Percentiles rank a stretch among this genome's conserved stretches.
Conservation (phyloP, 2,113 vertebrate species). For the Megaceryle maxima region DNA sequence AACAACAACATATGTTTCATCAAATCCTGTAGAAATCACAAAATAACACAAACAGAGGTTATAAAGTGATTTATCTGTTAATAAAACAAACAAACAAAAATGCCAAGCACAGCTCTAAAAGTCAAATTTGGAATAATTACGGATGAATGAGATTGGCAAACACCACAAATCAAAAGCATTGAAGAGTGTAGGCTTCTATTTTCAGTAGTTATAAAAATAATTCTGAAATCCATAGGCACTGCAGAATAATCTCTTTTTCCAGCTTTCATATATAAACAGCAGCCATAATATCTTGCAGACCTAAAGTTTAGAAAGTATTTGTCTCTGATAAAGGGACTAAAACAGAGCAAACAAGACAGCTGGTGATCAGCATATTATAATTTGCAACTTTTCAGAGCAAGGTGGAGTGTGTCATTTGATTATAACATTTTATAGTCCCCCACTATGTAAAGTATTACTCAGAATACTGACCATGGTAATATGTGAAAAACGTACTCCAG, state of each 20-base stretch:
- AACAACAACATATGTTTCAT: background rate
- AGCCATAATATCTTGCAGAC: background rate
- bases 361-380: background rate
- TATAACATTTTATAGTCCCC: background rate
- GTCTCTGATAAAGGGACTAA: background rate
- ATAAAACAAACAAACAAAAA: background rate
- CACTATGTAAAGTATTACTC: background rate
- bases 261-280: background rate
- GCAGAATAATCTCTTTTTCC: background rate
- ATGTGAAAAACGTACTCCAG: background rate
- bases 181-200: background rate
- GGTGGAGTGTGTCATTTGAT: background rate
- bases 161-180: background rate
- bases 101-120: background rate
- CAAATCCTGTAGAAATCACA: background rate
- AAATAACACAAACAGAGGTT: background rate
- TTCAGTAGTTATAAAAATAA: conserved; percentile 3
- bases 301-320: background rate
- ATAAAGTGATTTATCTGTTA: background rate
- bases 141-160: background rate
- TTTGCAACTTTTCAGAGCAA: background rate
- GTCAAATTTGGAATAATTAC: background rate
- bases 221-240: background rate
- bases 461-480: background rate
- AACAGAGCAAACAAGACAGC: background rate